phyloP scores from a whole-genome alignment of 2,888 invertebrate species.

The Apotomis turbidana region DNA sequence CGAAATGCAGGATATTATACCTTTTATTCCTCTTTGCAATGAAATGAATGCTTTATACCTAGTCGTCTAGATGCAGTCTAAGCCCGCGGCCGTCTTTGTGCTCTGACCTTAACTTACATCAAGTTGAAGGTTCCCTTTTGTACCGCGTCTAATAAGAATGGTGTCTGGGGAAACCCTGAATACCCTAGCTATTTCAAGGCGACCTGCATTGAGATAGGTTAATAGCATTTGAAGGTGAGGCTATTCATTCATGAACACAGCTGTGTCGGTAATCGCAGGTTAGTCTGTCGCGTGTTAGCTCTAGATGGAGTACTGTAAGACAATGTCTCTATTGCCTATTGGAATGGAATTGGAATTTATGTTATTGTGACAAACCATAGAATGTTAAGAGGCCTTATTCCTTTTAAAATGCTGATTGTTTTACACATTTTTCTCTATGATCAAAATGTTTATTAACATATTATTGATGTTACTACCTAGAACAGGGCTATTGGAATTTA shows the following conservation, averaged over 20 bases:
- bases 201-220: constrained; percentile 79
- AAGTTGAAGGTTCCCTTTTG: constrained; percentile 79
- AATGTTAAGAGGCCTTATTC: too few relatives aligned
- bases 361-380: too few relatives aligned
- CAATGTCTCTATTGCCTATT: background rate
- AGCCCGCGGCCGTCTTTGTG: constrained; percentile 61
- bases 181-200: constrained; percentile 70
- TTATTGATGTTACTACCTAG: too few relatives aligned
- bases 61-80: constrained; percentile 73
- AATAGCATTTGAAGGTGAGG: constrained; percentile 65
- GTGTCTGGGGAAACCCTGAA: constrained; percentile 70
- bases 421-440: too few relatives aligned
- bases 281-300: constrained; percentile 43
- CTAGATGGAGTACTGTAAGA: constrained; percentile 15
- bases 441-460: too few relatives aligned
- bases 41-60: constrained; percentile 52
- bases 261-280: constrained; percentile 62
- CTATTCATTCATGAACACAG: constrained; percentile 75
- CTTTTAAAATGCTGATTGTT: too few relatives aligned
- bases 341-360: too few relatives aligned
- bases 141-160: constrained; percentile 59
- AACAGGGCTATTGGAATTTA: too few relatives aligned
- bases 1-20: constrained; percentile 39
- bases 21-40: constrained; percentile 56
- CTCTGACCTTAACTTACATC: constrained; percentile 77